Evolutionary conservation across 2,797 vertebrate species (phyloP).

Genomic region (Danionella dracula): DNA sequence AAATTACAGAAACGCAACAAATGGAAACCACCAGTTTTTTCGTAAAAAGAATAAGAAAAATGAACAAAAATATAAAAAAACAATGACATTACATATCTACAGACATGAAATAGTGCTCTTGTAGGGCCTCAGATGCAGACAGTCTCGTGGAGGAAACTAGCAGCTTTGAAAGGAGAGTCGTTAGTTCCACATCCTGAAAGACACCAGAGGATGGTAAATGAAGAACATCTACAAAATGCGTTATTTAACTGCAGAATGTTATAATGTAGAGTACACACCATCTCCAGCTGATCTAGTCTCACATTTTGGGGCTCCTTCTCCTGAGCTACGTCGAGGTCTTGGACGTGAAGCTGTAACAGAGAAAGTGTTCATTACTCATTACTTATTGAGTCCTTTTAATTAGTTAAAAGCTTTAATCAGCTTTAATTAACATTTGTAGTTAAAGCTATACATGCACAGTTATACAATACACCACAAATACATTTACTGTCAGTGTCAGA

Average conservation of each 20-base stretch:
- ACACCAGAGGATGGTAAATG: too few relatives aligned
- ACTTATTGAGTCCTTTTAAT: too few relatives aligned
- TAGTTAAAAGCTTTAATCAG: too few relatives aligned
- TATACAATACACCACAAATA: too few relatives aligned
- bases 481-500: too few relatives aligned
- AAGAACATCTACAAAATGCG: background rate
- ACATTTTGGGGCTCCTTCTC: constrained; percentile 57
- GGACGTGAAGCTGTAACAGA: constrained; percentile 61
- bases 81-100: background rate
- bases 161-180: constrained; percentile 34
- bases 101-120: constrained; percentile 33
- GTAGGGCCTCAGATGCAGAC: constrained; percentile 21
- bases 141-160: constrained; percentile 32
- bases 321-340: constrained; percentile 53
- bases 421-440: too few relatives aligned
- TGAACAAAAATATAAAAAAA: background rate
- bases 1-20: background rate
- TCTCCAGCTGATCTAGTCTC: constrained; percentile 51
- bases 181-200: constrained; percentile 29
- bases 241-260: background rate
- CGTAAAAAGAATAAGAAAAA: background rate
- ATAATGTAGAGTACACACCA: constrained; percentile 54
- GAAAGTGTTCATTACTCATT: too few relatives aligned
- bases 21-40: background rate
- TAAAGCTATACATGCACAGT: too few relatives aligned